These are phyloP conservation scores for Sebastes oblongus DNA, from an alignment of 2,797 vertebrate genomes.

Conservation along the genomic window DNA sequence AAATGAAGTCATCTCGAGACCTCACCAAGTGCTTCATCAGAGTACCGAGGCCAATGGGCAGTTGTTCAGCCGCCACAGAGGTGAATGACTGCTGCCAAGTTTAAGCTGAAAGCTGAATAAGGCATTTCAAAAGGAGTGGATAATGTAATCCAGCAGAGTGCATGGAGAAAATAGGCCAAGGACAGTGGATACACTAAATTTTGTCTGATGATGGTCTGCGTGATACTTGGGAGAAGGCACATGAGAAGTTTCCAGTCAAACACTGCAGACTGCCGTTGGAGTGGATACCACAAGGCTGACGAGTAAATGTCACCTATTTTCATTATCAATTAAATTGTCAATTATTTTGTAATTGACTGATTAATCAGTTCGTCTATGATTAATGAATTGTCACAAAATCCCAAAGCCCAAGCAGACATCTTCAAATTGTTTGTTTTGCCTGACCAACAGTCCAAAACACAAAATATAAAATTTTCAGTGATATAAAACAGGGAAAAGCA, in stretches of 20 bases:
- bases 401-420: background rate
- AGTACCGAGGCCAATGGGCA: conserved; percentile 52
- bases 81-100: conserved; percentile 68
- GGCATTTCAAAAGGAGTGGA: conserved; percentile 53
- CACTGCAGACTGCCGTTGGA: background rate
- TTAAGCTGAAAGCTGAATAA: conserved; percentile 66
- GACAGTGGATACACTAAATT: conserved; percentile 7
- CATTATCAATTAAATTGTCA: background rate
- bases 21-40: conserved; percentile 52
- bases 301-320: background rate
- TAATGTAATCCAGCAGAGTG: conserved; percentile 63
- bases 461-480: background rate
- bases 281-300: background rate
- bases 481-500: background rate
- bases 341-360: background rate
- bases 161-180: conserved; percentile 42
- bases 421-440: background rate
- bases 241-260: background rate
- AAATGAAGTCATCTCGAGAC: conserved; percentile 77
- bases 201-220: conserved; percentile 4
- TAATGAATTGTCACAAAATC: background rate
- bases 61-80: conserved; percentile 56
- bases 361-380: background rate
- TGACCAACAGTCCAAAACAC: background rate
- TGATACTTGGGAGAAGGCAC: background rate